phyloP scores from a whole-genome alignment of 2,113 vertebrate genomes.

The Tragulus kanchil region DNA sequence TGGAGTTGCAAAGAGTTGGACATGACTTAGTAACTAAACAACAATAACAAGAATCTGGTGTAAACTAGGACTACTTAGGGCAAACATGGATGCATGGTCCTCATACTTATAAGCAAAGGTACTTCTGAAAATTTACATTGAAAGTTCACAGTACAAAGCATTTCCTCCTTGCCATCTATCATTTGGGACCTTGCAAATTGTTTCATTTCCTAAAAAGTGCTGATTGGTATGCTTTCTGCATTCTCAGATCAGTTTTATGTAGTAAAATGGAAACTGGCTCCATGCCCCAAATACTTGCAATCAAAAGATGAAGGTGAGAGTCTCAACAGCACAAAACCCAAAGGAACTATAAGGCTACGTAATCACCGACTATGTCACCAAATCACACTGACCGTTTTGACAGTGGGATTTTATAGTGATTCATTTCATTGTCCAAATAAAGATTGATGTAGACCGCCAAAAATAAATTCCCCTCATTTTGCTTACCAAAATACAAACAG shows the following conservation, averaged over 20 bases:
- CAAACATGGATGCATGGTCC: background rate
- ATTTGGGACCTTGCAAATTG: conserved; percentile 67
- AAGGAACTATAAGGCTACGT: conserved; percentile 32
- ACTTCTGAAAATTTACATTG: conserved; percentile 58
- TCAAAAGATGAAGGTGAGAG: conserved; percentile 58
- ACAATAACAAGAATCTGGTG: background rate
- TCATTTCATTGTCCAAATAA: conserved; percentile 62
- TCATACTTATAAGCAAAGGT: background rate
- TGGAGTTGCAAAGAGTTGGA: background rate
- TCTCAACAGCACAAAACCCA: conserved; percentile 48
- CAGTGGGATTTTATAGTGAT: conserved; percentile 50
- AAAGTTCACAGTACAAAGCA: background rate
- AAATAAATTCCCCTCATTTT: conserved; percentile 60
- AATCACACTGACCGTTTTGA: conserved; percentile 39
- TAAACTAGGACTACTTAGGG: background rate
- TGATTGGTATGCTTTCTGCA: conserved; percentile 59
- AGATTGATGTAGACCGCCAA: conserved; percentile 50
- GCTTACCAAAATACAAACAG: conserved; percentile 62
- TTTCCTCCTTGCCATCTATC: conserved; percentile 63
- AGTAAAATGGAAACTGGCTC: conserved; percentile 61
- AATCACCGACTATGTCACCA: conserved; percentile 55
- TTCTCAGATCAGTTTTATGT: conserved; percentile 65
- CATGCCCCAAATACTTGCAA: conserved; percentile 42
- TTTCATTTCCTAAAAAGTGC: conserved; percentile 75
- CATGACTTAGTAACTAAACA: background rate